Conservation (phyloP, 2,113 vertebrate genomes). For the Ia io region DNA sequence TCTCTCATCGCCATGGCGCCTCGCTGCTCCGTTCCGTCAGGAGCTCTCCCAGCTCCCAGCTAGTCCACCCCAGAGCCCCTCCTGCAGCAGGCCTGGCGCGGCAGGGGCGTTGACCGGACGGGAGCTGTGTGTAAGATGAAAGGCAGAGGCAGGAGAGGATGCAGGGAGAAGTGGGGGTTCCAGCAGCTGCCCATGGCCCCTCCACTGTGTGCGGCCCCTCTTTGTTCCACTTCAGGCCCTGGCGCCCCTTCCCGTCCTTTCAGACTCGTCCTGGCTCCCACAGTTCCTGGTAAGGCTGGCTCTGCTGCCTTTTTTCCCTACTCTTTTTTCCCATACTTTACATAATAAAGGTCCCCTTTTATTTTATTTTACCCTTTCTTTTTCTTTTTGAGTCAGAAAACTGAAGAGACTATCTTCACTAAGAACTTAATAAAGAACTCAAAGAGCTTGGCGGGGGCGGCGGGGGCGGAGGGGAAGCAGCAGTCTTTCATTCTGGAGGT, state of each 20-base stretch:
- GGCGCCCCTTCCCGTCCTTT: background rate
- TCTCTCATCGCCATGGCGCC: conserved; percentile 8
- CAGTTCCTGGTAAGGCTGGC: conserved; percentile 35
- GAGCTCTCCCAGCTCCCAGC: background rate
- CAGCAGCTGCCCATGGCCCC: background rate
- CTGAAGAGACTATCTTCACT: conserved; percentile 49
- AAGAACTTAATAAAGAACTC: conserved; percentile 53
- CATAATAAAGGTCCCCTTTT: conserved; percentile 68
- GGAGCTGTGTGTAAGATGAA: background rate
- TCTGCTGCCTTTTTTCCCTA: conserved; percentile 11
- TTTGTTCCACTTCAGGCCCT: background rate
- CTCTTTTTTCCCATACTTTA: conserved; percentile 53
- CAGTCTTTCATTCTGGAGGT: background rate
- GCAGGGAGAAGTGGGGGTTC: background rate
- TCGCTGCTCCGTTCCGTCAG: background rate
- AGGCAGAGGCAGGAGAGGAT: background rate
- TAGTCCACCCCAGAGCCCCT: background rate
- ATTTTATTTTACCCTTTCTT: background rate
- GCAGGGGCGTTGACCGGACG: background rate
- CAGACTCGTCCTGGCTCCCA: background rate
- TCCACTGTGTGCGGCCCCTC: background rate
- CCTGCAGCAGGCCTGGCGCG: background rate
- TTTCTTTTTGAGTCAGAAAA: conserved; percentile 52
- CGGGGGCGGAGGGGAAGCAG: background rate
- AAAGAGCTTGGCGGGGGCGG: background rate